Conservation (phyloP, 2,797 vertebrate species). For the Hydrophis major region DNA sequence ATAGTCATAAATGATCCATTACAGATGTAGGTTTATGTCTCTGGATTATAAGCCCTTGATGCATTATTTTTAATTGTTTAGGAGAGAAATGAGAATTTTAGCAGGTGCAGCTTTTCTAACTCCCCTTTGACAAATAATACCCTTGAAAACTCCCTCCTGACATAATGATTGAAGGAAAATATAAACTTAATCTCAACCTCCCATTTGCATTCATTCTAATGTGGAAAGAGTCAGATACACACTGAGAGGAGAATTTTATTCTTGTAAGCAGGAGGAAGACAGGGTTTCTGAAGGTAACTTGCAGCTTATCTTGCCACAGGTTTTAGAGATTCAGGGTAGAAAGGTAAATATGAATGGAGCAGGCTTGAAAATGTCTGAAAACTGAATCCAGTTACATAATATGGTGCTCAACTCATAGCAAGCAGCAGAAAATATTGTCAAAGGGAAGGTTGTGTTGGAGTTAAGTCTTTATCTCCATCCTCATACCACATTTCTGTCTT, state of each 20-base stretch:
- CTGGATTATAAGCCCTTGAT: not conserved
- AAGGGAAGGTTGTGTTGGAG: not conserved
- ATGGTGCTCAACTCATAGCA: not conserved
- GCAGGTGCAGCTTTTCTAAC: not conserved
- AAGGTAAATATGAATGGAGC: not conserved
- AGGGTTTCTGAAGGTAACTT: not conserved
- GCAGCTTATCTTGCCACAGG: not conserved
- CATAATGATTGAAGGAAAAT: not conserved
- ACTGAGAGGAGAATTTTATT: not conserved
- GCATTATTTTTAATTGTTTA: not conserved
- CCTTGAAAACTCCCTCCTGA: not conserved
- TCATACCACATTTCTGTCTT: not conserved
- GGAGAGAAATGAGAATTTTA: not conserved
- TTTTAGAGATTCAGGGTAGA: not conserved
- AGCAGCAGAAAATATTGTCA: not conserved
- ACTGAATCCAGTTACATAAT: not conserved
- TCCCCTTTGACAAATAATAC: not conserved
- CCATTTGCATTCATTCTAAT: not conserved
- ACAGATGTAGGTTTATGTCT: not conserved
- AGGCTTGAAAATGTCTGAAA: not conserved
- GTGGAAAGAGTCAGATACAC: not conserved
- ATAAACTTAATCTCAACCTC: not conserved
- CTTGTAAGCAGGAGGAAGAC: not conserved
- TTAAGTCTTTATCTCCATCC: not conserved
- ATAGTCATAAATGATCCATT: not conserved